Evolutionary conservation across 2,888 invertebrate genomes (phyloP).

Genomic region (Shargacucullia verbasci): DNA sequence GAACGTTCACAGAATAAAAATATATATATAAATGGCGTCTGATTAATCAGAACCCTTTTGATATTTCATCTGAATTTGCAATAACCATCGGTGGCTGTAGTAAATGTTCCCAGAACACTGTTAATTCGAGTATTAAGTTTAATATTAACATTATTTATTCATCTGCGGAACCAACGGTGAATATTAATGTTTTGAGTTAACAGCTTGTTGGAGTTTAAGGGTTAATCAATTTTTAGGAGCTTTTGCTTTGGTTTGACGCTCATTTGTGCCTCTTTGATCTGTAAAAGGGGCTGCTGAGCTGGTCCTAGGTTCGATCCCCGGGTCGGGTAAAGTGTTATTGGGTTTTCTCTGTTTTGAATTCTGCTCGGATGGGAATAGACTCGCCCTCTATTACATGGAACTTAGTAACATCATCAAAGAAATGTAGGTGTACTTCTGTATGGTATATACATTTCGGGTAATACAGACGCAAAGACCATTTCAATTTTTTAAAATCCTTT

Average conservation of each 20-base stretch:
- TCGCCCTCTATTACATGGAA: too few relatives aligned
- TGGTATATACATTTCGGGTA: too few relatives aligned
- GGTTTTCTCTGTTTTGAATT: too few relatives aligned
- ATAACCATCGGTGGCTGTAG: constrained; percentile 28
- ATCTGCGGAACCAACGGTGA: constrained; percentile 26
- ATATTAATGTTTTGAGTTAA: constrained; percentile 43
- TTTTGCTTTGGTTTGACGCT: constrained; percentile 16
- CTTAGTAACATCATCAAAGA: too few relatives aligned
- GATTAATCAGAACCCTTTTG: constrained; percentile 55
- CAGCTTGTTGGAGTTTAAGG: constrained; percentile 25
- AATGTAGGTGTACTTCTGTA: too few relatives aligned
- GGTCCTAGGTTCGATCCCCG: too few relatives aligned
- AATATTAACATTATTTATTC: constrained; percentile 51
- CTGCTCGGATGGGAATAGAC: too few relatives aligned
- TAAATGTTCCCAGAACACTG: constrained; percentile 35
- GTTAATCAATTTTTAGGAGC: constrained; percentile 32
- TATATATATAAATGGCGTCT: constrained; percentile 47
- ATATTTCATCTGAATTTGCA: constrained; percentile 42
- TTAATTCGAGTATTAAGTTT: constrained; percentile 45
- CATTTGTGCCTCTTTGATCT: too few relatives aligned
- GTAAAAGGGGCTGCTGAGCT: too few relatives aligned
- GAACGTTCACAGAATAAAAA: constrained; percentile 38
- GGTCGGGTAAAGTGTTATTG: too few relatives aligned
- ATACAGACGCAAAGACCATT: too few relatives aligned
- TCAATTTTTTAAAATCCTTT: too few relatives aligned